Conservation (phyloP, 2,888 invertebrate genomes). For the Cryptocephalus moraei region DNA sequence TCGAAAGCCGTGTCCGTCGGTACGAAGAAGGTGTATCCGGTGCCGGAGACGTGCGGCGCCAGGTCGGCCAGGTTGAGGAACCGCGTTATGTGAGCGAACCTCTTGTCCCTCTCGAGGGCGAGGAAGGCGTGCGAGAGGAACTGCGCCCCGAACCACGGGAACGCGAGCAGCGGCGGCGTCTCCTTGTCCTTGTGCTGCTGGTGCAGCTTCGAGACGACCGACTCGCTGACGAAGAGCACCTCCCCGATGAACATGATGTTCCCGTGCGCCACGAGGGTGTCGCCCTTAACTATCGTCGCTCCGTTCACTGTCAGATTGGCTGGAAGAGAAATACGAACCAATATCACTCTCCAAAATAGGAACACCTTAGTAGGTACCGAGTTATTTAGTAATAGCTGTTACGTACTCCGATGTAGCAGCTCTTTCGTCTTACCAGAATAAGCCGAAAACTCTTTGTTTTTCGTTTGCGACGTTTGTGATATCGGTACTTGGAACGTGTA, state of each 20-base stretch:
- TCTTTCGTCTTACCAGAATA: too few species aligned
- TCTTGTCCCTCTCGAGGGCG: conserved; percentile 46
- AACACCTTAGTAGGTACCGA: too few species aligned
- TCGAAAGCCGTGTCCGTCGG: conserved; percentile 58
- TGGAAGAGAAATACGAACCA: conserved; percentile 21
- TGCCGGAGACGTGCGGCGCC: conserved; percentile 50
- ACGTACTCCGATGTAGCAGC: too few species aligned
- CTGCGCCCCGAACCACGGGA: conserved; percentile 56
- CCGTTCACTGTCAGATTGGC: conserved; percentile 48
- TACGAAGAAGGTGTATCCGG: conserved; percentile 60
- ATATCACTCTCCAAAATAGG: too few species aligned
- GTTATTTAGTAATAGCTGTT: too few species aligned
- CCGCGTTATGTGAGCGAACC: conserved; percentile 48
- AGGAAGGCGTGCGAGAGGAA: conserved; percentile 53
- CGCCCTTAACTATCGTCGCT: conserved; percentile 48
- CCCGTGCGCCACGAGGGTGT: conserved; percentile 48
- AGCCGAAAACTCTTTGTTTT: too few species aligned
- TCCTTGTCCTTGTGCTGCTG: conserved; percentile 55
- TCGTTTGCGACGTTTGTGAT: too few species aligned
- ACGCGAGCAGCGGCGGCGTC: conserved; percentile 52
- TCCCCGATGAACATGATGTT: conserved; percentile 54
- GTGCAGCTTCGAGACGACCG: conserved; percentile 50
- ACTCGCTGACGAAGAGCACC: conserved; percentile 52
- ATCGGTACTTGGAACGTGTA: too few species aligned
- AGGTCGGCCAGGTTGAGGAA: conserved; percentile 53